Base-by-base conservation (phyloP, 2,797 vertebrate genomes). In the Carduelis carduelis region DNA sequence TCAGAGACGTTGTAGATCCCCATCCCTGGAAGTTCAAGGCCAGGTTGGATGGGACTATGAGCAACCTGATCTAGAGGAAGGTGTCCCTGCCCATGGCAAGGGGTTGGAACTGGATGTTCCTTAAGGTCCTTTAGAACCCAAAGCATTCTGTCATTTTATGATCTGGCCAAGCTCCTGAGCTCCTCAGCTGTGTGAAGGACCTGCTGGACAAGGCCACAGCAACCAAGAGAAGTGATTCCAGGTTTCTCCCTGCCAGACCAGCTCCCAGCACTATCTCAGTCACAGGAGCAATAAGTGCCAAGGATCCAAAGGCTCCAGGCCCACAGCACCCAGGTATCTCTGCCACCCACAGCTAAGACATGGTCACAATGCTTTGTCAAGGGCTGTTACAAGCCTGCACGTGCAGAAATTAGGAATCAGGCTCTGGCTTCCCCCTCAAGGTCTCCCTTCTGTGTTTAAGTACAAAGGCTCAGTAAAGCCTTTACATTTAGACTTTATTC, bases 401-500 rank as follows among this genome's bases (percentile, higher is more conserved):
- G 0, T 55, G 50, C 17, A 77, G 43, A 84, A 95, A 64, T 30
- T 22, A 64, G 23, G 81, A 79, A 79, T 17, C 47, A 43, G 63
- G 37, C 39, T 75, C 82, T 87, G 76, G 70, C 21, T 88, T 81
- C 37, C n/a, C 37, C 50, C 32, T 71, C 82, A 88, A 87, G 89
- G 79, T 91, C 89, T 96, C 14, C 2, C 53, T 87, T 82, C 41
- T 11, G 14, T 60, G 47, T 83, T 24, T 89, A 75, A 89, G 68
- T 71, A 72, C 72, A 94, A 87, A 93, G 50, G 43, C 57, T 92
- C 9, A 5, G 50, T 89, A 94, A 87, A 93, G n/a, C 28, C 55
- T 89, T 81, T 92, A 46, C 61, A 43, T 92, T 93, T 78, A 86
- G 69, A 81, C 61, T 92, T 94, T 49, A 81, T 91, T 89, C 92